Conservation (phyloP, 2,113 vertebrate species). For the Podilymbus podiceps region DNA sequence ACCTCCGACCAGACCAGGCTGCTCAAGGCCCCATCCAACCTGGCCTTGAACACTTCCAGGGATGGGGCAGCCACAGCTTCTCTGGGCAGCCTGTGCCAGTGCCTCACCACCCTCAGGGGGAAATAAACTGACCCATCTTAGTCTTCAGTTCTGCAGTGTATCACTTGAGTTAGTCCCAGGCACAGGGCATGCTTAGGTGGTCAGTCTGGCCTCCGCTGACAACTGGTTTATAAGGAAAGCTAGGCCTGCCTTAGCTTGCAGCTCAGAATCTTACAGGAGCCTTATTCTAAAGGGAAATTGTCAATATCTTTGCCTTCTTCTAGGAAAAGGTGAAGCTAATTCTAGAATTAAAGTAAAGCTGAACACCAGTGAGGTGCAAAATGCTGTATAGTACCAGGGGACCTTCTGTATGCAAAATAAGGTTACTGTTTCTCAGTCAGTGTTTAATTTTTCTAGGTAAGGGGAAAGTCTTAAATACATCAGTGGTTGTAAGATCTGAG, state of each 20-base stretch:
- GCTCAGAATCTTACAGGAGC: neutral
- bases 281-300: neutral
- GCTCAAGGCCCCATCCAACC: too few species aligned
- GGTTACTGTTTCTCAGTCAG: neutral
- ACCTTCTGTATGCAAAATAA: neutral
- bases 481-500: neutral
- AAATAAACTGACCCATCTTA: too few species aligned
- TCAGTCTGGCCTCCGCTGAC: neutral
- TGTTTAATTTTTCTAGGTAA: neutral
- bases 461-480: neutral
- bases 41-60: too few species aligned
- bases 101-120: too few species aligned
- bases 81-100: too few species aligned
- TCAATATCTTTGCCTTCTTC: neutral
- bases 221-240: neutral
- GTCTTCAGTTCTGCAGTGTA: neutral
- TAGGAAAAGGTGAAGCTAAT: neutral
- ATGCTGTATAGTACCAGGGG: neutral
- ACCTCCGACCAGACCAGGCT: too few species aligned
- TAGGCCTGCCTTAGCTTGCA: neutral
- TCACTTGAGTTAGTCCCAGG: neutral
- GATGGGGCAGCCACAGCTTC: too few species aligned
- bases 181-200: neutral
- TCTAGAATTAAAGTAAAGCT: neutral
- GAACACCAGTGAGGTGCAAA: neutral